Evolutionary conservation across 2,113 vertebrate genomes (phyloP).

Genomic region (Podiceps cristatus): DNA sequence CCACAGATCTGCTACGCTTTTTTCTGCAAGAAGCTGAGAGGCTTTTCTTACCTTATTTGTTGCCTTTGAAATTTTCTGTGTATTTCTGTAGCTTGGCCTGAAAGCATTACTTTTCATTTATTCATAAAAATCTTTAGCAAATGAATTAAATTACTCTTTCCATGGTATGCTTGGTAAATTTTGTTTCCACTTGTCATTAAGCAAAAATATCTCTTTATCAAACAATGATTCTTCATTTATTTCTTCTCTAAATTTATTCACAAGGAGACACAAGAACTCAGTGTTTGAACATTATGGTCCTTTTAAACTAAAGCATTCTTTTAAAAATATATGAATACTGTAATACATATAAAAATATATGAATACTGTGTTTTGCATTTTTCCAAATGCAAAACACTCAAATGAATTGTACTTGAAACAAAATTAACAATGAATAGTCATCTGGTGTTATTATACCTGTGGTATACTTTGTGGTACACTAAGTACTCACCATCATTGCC

Average conservation of each 20-base stretch:
- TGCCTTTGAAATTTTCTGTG: background rate
- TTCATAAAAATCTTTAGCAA: background rate
- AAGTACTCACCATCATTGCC: constrained; percentile 93
- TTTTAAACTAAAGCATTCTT: background rate
- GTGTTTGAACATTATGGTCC: background rate
- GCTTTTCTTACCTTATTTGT: background rate
- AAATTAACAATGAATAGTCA: background rate
- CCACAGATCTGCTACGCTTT: background rate
- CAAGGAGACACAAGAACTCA: background rate
- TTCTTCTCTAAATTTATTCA: background rate
- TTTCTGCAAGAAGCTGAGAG: background rate
- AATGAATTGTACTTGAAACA: background rate
- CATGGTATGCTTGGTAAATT: background rate
- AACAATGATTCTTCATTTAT: background rate
- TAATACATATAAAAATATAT: background rate
- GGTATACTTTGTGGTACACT: background rate
- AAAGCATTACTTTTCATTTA: background rate
- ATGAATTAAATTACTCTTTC: background rate
- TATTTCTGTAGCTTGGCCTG: background rate
- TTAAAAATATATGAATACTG: background rate
- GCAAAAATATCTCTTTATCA: background rate
- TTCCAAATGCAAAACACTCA: background rate
- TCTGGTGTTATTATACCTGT: background rate
- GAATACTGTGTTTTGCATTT: background rate
- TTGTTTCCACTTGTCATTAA: background rate